Evolutionary conservation across 2,888 invertebrate genomes (phyloP), one percentile per base, ranked within the genome.

Genomic region (Hypomecis atomaria): DNA sequence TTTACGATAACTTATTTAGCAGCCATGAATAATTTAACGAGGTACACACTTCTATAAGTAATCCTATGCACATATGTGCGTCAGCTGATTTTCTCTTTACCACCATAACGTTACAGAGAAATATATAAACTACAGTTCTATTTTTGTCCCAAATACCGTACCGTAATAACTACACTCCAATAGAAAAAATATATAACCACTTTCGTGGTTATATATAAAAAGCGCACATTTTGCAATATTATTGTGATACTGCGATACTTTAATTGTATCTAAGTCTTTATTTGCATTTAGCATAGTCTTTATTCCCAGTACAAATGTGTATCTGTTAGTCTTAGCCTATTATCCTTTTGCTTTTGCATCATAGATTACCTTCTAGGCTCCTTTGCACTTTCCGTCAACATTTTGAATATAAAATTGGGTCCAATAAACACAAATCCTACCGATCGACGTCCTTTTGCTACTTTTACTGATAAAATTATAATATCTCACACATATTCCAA

Each of bases 401-500:
- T 10, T 40, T 40, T 50, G 4, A 38, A 50, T 52, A 52, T 49
- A 13, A 56, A 60, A 38, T 65, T 56, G 65, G 65, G 65, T 65
- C 65, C 65, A 65, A 65, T 53, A 13, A 53, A 57, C 47, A 33
- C 4, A 54, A 59, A 43, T 45, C 38, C 45, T 59, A 52, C 36
- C 43, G 37, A 13, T 34, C 7, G 36, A n/a, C 55, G 59, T 64
- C 50, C 55, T 42, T 56, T 59, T 40, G 48, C 48, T 55, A 63
- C 13, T 5, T 45, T 49, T 49, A 37, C 36, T 37, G 36, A 13
- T 44, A 48, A 11, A 43, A 11, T 43, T 23, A 4, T 38, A 11
- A 0, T 11, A 11, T 36, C 11, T 23, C n/a, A 34, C 38, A 34
- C 11, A 11, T 23, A 38, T 40, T 10, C 8, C 33, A 13, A 33